Evolutionary conservation across 92 coral and sea anemone genomes (phyloP).

Genomic region (Actinostola sp.): DNA sequence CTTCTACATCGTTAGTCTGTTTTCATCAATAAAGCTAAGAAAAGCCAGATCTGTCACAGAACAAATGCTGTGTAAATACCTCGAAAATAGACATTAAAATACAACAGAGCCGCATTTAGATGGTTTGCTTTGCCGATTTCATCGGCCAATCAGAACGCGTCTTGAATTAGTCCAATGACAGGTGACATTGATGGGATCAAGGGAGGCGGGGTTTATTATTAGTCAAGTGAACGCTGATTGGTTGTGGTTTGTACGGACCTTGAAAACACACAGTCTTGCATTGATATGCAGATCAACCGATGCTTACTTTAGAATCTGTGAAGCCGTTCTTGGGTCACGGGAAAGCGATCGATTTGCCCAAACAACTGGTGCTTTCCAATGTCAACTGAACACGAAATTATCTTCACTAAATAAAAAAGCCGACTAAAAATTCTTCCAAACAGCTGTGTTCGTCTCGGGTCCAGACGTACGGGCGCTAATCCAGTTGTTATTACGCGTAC

Average conservation of each 20-base stretch:
- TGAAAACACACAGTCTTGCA: constrained; percentile 68
- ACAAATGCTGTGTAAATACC: constrained; percentile 78
- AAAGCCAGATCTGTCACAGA: constrained; percentile 50
- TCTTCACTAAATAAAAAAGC: background rate
- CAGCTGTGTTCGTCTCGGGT: background rate
- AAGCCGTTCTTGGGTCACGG: background rate
- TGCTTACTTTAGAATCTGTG: background rate
- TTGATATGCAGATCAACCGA: constrained; percentile 66
- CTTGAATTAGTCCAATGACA: constrained; percentile 85
- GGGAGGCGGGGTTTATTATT: constrained; percentile 92
- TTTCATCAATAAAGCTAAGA: constrained; percentile 56
- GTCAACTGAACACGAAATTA: background rate
- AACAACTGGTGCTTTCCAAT: constrained; percentile 24
- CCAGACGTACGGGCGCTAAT: constrained; percentile 1
- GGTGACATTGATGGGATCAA: constrained; percentile 69
- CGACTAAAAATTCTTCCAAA: background rate
- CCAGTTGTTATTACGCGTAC: background rate
- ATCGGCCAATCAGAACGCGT: constrained; percentile 74
- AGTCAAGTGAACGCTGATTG: constrained; percentile 77
- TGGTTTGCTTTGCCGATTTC: constrained; percentile 76
- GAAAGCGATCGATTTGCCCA: constrained; percentile 3
- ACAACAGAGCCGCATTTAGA: constrained; percentile 72
- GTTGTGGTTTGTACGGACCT: constrained; percentile 50
- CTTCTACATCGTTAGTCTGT: constrained; percentile 33
- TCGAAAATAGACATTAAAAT: constrained; percentile 42